Conservation (phyloP, 2,113 vertebrate genomes). For the Trochalopteron elliotii region DNA sequence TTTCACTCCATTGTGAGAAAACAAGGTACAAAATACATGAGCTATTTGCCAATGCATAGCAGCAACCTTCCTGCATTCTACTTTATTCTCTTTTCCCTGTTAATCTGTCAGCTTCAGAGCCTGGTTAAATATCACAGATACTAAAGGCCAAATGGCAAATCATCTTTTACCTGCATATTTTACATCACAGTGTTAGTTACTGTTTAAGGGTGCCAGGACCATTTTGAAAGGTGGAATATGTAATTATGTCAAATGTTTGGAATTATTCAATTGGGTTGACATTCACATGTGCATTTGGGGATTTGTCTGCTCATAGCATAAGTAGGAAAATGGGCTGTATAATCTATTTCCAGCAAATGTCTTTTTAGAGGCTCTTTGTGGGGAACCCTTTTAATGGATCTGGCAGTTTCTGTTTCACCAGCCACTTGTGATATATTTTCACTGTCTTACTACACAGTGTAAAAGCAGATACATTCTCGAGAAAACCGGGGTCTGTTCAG, state of each 20-base stretch:
- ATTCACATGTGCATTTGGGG: neutral
- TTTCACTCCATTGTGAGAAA: neutral
- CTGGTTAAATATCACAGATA: neutral
- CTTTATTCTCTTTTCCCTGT: neutral
- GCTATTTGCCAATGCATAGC: neutral
- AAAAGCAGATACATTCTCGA: neutral
- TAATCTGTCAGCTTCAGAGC: conserved; percentile 26
- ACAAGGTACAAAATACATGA: neutral
- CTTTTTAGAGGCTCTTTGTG: neutral
- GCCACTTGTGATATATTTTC: neutral
- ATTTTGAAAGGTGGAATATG: conserved; percentile 11
- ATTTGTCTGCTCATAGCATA: neutral
- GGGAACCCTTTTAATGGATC: neutral
- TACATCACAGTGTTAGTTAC: neutral
- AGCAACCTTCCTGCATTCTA: neutral
- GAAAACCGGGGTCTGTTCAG: neutral
- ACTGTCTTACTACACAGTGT: neutral
- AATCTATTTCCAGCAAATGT: conserved; percentile 18
- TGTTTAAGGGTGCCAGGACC: neutral
- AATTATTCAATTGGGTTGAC: neutral
- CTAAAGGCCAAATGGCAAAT: conserved; percentile 33
- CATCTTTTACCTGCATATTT: neutral
- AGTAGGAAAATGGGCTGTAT: neutral
- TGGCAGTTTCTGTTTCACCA: neutral
- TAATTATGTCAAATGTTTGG: conserved; percentile 20